phyloP scores from a whole-genome alignment of 2,797 vertebrate genomes.

The Manis pentadactyla region DNA sequence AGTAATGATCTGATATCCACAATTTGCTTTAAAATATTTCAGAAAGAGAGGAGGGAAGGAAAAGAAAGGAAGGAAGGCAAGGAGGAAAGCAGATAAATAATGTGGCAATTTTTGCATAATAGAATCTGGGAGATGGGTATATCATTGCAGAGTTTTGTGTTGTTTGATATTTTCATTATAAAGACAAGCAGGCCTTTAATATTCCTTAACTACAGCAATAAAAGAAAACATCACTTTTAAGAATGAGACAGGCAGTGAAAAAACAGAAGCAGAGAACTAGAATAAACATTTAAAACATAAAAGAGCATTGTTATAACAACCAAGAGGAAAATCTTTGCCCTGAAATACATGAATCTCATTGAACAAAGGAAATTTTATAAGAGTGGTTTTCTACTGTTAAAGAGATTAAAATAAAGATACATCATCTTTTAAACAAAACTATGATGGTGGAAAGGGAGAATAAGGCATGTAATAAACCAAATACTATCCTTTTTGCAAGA shows the following conservation, averaged over 20 bases:
- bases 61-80: no score
- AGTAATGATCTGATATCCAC: neutral
- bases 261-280: neutral
- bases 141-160: neutral
- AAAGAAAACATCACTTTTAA: neutral
- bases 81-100: neutral
- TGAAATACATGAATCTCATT: neutral
- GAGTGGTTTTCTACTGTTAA: neutral
- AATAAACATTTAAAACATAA: no score
- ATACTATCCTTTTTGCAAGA: neutral
- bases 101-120: neutral
- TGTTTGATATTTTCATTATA: neutral
- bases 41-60: neutral
- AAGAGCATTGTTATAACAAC: neutral
- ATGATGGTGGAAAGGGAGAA: neutral
- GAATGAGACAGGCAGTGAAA: neutral
- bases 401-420: neutral
- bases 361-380: neutral
- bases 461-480: neutral
- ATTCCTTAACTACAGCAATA: neutral
- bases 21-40: neutral
- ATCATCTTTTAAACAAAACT: neutral
- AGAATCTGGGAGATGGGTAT: neutral
- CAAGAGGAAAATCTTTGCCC: neutral
- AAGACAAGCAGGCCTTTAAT: neutral